Conservation (phyloP, 2,797 vertebrate genomes). For the Pogoniulus pusillus region DNA sequence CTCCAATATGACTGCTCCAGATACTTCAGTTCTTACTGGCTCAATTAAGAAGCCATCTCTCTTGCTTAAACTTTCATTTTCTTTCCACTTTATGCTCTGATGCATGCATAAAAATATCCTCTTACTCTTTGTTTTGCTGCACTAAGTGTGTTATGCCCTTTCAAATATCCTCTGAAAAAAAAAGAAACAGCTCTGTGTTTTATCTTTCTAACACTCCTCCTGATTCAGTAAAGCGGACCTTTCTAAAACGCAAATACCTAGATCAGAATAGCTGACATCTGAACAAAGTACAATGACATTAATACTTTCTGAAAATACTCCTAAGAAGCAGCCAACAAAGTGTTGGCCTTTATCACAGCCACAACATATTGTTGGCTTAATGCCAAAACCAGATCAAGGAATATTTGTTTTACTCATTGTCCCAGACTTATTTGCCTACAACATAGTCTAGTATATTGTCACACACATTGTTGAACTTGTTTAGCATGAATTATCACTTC, state of each 20-base stretch:
- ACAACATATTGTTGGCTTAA: rapidly evolving
- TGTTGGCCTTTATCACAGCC: background rate
- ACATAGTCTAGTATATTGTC: background rate
- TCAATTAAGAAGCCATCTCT: background rate
- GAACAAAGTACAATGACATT: background rate
- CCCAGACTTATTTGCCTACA: background rate
- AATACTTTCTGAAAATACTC: background rate
- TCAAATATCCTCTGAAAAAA: background rate
- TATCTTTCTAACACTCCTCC: background rate
- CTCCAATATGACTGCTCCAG: background rate
- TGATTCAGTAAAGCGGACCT: background rate
- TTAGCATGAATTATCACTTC: background rate
- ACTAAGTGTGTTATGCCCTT: background rate
- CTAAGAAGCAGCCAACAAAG: background rate
- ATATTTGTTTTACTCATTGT: background rate
- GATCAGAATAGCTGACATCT: background rate
- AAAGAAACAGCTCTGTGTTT: background rate
- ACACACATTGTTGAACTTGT: background rate
- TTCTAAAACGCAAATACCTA: background rate
- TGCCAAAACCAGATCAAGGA: background rate
- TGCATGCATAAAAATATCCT: background rate
- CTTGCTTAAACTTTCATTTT: background rate
- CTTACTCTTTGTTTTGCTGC: background rate
- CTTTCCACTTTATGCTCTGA: background rate
- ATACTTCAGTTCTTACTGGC: background rate